Conservation (phyloP, 2,113 vertebrate species). For the Tachuris rubrigastra region DNA sequence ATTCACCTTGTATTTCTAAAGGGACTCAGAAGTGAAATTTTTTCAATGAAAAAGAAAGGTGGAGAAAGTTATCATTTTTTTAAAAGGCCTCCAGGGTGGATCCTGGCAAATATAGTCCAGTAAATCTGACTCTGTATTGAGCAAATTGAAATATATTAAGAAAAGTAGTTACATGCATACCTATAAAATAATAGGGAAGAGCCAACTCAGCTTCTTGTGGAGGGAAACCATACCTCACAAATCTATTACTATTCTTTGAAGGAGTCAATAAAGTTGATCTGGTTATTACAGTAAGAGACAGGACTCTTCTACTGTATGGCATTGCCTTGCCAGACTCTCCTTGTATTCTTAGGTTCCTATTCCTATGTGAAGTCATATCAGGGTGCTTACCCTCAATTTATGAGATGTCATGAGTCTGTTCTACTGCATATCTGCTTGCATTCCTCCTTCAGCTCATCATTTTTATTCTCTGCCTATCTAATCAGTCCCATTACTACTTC, state of each 20-base stretch:
- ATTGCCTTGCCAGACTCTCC: not conserved
- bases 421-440: not conserved
- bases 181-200: not conserved
- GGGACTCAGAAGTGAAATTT: not conserved
- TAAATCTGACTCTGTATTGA: not conserved
- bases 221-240: not conserved
- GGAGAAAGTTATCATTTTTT: not conserved
- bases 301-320: not conserved
- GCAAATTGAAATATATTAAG: not conserved
- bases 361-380: not conserved
- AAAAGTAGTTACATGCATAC: not conserved
- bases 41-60: not conserved
- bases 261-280: not conserved
- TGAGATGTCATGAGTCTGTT: not conserved
- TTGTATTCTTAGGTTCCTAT: not conserved
- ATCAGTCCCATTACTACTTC: not conserved
- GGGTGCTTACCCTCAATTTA: not conserved
- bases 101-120: not conserved
- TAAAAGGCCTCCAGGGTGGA: not conserved
- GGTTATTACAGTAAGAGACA: not conserved
- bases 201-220: not conserved
- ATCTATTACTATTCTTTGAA: not conserved
- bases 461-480: conserved; percentile 1
- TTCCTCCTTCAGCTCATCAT: not conserved
- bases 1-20: not conserved